Base-by-base conservation (phyloP, 2,888 invertebrate genomes). In the Lithophane ornitopus region DNA sequence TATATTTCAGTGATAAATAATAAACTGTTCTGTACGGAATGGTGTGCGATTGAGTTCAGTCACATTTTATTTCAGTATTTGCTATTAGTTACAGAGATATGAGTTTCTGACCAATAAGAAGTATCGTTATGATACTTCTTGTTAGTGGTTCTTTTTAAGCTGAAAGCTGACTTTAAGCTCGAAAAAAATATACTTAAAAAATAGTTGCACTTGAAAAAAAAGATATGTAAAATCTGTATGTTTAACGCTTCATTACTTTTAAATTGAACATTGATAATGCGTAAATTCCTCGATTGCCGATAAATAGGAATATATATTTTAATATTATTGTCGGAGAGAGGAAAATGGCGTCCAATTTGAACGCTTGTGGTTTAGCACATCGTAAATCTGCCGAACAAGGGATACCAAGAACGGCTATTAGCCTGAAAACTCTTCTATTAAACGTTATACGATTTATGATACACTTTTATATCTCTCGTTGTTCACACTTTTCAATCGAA, bases 361-460 rank as follows among this genome's bases (percentile, higher is more conserved):
- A 90, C 86, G 89, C 86, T 91, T 91, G 89, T 82, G 92, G 90
- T 91, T 94, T 93, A 94, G 90, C 92, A 88, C 90, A 88, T 92
- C 93, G 91, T 94, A 94, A 94, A 94, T 93, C 90, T 92, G 90
- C 89, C 90, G 87, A 88, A 89, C 90, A 89, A 89, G 89, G 90
- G 90, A 87, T 90, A 89, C 89, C 79, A 87, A 87, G 88, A 88
- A 86, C 76, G 85, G 89, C 90, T 87, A 91, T 92, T 92, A 92
- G 90, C 81, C 87, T 87, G 78, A 89, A 91, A 90, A 89, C 83
- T 89, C 86, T 78, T 85, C 85, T 89, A 89, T 90, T 89, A 84
- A 88, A 87, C 73, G 78, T 82, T 81, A 85, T 81, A 86, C 82
- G 85, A 87, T 86, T 87, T 83, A 86, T 84, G 72, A 59, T 71